These are phyloP conservation scores for Dinomys branickii DNA, from an alignment of 2,113 vertebrate species.

Conservation along the genomic window DNA sequence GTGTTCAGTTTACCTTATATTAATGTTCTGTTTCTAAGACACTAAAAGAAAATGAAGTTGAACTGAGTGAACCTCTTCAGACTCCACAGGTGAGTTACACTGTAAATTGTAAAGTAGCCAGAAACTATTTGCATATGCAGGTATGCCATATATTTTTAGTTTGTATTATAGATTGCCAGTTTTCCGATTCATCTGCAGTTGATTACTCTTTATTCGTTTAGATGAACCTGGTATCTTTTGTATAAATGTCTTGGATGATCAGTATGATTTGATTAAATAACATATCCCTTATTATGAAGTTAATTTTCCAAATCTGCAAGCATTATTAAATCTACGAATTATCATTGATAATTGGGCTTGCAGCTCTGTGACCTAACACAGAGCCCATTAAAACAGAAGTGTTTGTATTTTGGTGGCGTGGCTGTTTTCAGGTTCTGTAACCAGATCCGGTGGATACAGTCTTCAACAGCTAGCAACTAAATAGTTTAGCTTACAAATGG, in stretches of 20 bases:
- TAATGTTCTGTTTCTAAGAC: conserved; percentile 33
- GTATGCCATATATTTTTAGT: background rate
- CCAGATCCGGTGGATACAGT: background rate
- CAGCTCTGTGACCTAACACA: background rate
- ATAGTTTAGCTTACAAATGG: background rate
- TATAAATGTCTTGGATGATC: background rate
- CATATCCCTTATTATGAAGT: background rate
- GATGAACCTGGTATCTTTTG: background rate
- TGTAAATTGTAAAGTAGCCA: background rate
- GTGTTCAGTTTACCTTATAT: background rate
- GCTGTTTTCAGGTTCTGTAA: background rate
- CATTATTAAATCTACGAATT: background rate
- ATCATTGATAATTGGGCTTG: background rate
- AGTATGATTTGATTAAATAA: conserved; percentile 5
- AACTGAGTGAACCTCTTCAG: background rate
- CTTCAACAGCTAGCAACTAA: background rate
- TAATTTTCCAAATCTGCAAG: background rate
- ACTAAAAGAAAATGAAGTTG: conserved; percentile 35
- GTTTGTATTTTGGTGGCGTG: background rate
- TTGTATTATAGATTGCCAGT: background rate
- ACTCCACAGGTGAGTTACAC: conserved; percentile 36
- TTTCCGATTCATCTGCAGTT: conserved; percentile 3
- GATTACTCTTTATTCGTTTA: conserved; percentile 8
- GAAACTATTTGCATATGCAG: background rate
- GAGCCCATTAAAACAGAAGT: background rate